These are phyloP conservation scores for Lottia gigantea DNA, from an alignment of 2,888 invertebrate genomes.

Conservation along the genomic window DNA sequence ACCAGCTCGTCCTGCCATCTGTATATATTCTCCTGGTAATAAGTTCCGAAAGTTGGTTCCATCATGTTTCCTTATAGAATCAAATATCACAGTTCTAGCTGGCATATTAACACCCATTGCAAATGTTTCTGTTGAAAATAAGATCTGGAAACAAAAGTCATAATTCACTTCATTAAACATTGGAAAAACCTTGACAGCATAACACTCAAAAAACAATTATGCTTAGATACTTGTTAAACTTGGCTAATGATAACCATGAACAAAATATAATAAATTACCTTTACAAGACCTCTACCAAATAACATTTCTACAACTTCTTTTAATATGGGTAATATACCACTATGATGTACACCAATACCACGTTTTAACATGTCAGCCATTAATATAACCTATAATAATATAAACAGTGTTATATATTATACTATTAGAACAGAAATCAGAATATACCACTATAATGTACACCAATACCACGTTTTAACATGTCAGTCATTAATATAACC, in stretches of 20 bases:
- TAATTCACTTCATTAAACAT: too few species aligned
- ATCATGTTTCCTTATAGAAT: constrained; percentile 90
- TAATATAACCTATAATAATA: constrained; percentile 71
- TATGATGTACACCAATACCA: constrained; percentile 97
- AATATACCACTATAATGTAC: constrained; percentile 96
- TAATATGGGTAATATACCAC: constrained; percentile 96
- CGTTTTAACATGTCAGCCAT: constrained; percentile 79
- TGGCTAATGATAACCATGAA: too few species aligned
- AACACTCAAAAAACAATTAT: too few species aligned
- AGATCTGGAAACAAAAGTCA: constrained; percentile 74
- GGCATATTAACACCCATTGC: constrained; percentile 99
- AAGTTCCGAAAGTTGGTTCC: constrained; percentile 82
- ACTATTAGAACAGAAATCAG: too few species aligned
- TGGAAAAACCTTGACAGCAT: too few species aligned
- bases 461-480: constrained; percentile 87
- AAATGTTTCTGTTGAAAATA: constrained; percentile 99
- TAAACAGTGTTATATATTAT: not conserved
- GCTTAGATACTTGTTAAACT: too few species aligned
- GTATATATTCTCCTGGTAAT: constrained; percentile 93
- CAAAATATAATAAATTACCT: constrained; percentile 70
- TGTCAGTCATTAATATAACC: constrained; percentile 77
- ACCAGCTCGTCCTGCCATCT: constrained; percentile 81
- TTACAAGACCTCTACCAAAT: constrained; percentile 92
- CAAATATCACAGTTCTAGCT: constrained; percentile 96
- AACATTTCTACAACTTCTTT: constrained; percentile 99